phyloP scores from a whole-genome alignment of 2,888 invertebrate species.

The Ypsolopha scabrella region DNA sequence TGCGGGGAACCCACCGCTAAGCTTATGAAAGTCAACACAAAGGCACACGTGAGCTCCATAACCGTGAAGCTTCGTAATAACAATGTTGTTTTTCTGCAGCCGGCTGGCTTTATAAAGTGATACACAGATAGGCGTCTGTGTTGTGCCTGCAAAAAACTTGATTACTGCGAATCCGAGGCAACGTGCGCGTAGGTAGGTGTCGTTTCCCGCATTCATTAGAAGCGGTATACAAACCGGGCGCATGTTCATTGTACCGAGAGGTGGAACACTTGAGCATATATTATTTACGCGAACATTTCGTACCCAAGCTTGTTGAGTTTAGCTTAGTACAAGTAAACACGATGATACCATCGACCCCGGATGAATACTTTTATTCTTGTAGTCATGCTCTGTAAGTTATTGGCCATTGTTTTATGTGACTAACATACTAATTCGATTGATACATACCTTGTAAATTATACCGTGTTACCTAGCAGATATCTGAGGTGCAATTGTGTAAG shows the following conservation, averaged over 20 bases:
- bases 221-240: constrained; percentile 21
- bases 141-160: constrained; percentile 52
- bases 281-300: constrained; percentile 14
- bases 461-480: too few species aligned
- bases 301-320: not conserved
- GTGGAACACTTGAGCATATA: constrained; percentile 23
- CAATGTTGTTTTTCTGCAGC: constrained; percentile 42
- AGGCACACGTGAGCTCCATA: constrained; percentile 53
- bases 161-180: constrained; percentile 50
- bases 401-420: too few species aligned
- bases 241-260: constrained; percentile 21
- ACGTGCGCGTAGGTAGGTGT: constrained; percentile 36
- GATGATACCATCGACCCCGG: not conserved
- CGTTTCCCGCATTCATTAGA: constrained; percentile 36
- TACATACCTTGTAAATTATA: too few species aligned
- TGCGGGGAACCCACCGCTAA: constrained; percentile 40
- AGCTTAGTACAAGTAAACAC: not conserved
- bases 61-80: constrained; percentile 48
- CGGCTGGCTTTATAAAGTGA: constrained; percentile 61
- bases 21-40: constrained; percentile 35
- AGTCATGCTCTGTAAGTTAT: too few species aligned
- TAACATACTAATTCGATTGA: too few species aligned
- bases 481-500: too few species aligned
- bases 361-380: too few species aligned
- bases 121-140: constrained; percentile 51